These are phyloP conservation scores for Trachymyrmex septentrionalis DNA, from an alignment of 1,140 invertebrate genomes.

Conservation along the genomic window DNA sequence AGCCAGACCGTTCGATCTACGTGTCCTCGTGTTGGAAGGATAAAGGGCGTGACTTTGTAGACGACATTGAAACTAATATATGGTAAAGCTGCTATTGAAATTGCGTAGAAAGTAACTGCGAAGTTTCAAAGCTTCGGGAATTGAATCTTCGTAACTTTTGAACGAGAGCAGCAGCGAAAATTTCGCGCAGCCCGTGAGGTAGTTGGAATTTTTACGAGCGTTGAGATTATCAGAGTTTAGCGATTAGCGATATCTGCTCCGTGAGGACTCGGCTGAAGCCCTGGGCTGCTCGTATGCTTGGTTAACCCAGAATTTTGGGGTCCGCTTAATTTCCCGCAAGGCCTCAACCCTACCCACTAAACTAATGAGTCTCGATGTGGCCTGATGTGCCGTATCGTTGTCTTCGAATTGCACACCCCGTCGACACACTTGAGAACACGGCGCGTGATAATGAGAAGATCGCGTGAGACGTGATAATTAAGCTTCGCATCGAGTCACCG, in stretches of 20 bases:
- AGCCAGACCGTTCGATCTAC: neutral
- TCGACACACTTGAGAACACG: conserved; percentile 63
- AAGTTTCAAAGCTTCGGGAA: neutral
- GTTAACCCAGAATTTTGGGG: conserved; percentile 19
- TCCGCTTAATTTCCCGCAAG: conserved; percentile 54
- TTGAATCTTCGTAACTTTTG: conserved; percentile 45
- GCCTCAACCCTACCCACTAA: neutral
- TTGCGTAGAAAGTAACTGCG: conserved; percentile 13
- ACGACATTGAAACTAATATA: conserved; percentile 36
- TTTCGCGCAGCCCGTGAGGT: neutral
- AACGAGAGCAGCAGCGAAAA: neutral
- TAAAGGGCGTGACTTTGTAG: conserved; percentile 22
- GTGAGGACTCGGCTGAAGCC: neutral
- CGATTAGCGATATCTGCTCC: conserved; percentile 19
- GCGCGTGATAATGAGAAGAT: conserved; percentile 67
- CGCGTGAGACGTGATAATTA: conserved; percentile 70
- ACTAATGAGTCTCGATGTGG: conserved; percentile 39
- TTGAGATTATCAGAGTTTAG: conserved; percentile 25
- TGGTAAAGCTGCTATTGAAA: conserved; percentile 14
- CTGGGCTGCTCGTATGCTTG: neutral
- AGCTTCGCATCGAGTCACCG: conserved; percentile 63
- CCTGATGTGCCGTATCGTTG: conserved; percentile 32
- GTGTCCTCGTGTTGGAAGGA: neutral
- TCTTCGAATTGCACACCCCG: conserved; percentile 64
- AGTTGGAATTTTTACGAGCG: conserved; percentile 35